Percentiles rank a stretch among this genome's conserved stretches.
Conservation (phyloP, 37 sponge, comb jelly and placozoan species). For the Bolinopsis microptera region DNA sequence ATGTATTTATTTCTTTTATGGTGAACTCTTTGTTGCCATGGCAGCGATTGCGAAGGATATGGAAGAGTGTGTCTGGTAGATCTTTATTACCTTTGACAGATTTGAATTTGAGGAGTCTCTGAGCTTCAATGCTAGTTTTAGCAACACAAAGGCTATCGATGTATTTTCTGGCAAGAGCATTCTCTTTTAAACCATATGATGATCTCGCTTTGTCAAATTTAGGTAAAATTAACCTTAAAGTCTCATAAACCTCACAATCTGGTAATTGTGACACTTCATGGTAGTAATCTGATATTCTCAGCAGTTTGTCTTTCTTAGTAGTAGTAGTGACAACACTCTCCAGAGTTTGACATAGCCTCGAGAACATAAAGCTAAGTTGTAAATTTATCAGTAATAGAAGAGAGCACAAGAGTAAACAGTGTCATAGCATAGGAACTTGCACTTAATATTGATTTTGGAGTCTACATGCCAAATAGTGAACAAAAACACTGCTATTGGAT, state of each 20-base stretch:
- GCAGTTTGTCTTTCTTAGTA: slow-evolving; percentile 21
- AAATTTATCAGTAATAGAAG: no score
- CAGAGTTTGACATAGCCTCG: neutral
- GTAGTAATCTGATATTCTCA: neutral
- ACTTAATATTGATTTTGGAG: no score
- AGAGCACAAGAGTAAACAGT: no score
- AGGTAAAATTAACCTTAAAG: neutral
- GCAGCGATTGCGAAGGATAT: slow-evolving; percentile 83
- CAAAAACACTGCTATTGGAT: no score
- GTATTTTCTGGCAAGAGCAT: slow-evolving; percentile 85
- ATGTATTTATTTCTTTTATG: slow-evolving; percentile 77
- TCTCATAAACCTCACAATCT: neutral
- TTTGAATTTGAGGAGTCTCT: slow-evolving; percentile 88
- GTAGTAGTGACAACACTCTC: neutral
- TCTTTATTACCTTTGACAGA: slow-evolving; percentile 72
- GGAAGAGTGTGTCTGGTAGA: slow-evolving; percentile 87
- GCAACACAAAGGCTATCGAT: slow-evolving; percentile 90
- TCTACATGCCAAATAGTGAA: no score
- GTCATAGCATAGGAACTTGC: no score
- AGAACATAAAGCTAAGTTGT: slow-evolving; percentile 31
- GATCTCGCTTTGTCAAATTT: slow-evolving; percentile 60
- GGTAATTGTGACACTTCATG: neutral
- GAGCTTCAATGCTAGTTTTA: slow-evolving; percentile 86
- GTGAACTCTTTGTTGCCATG: slow-evolving; percentile 84
- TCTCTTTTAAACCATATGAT: slow-evolving; percentile 30